A percentile compares a stretch with the other conserved stretches of the same genome.
Conservation (phyloP, 2,113 vertebrate genomes). For the Chlorodrepanis virens region DNA sequence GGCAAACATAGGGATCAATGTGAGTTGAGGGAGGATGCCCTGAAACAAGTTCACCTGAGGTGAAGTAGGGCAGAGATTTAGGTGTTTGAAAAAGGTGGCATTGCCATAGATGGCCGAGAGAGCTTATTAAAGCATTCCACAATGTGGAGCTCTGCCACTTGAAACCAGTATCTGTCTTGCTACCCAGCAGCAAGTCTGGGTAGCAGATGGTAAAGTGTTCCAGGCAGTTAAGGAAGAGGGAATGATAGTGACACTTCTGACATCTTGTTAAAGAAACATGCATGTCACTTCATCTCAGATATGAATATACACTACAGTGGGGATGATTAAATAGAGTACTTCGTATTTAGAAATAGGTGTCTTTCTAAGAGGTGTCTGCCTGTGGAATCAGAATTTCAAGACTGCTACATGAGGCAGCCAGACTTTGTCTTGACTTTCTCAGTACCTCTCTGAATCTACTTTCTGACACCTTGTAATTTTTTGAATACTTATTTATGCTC, state of each 20-base stretch:
- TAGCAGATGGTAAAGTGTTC: neutral
- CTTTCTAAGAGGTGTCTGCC: neutral
- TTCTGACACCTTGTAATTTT: neutral
- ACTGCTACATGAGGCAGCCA: neutral
- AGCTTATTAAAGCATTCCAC: neutral
- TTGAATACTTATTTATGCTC: neutral
- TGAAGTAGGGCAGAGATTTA: neutral
- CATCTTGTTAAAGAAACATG: neutral
- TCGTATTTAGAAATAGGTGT: neutral
- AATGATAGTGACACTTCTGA: neutral
- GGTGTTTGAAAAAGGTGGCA: neutral
- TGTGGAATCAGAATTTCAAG: neutral
- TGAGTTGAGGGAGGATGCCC: neutral
- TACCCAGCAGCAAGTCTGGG: neutral
- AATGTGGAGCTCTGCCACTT: neutral
- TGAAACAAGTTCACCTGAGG: neutral
- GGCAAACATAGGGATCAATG: accelerated
- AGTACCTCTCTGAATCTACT: neutral
- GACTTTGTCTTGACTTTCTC: neutral
- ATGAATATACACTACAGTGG: neutral
- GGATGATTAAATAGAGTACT: neutral
- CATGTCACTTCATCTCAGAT: neutral
- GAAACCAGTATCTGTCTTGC: neutral
- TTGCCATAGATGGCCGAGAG: neutral
- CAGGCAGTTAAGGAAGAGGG: neutral